phyloP scores from a whole-genome alignment of 2,888 invertebrate genomes.

The Pyrochroa serraticornis region DNA sequence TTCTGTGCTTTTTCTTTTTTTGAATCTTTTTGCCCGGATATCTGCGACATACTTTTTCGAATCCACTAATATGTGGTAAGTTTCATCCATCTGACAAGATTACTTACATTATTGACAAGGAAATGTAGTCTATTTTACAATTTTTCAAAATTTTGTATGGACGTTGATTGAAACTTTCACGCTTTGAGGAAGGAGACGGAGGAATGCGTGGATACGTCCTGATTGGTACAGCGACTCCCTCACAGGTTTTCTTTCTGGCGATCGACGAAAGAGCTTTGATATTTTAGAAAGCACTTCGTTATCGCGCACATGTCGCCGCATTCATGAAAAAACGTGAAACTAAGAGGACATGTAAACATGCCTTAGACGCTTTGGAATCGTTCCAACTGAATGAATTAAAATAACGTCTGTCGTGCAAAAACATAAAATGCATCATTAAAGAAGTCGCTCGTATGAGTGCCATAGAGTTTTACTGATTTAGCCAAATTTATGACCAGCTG shows the following conservation, averaged over 20 bases:
- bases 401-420: conserved; percentile 60
- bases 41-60: too few species aligned
- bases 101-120: too few species aligned
- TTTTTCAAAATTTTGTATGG: too few species aligned
- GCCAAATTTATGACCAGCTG: conserved; percentile 52
- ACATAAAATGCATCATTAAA: conserved; percentile 60
- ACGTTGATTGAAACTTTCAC: too few species aligned
- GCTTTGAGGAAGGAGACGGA: too few species aligned
- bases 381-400: conserved; percentile 58
- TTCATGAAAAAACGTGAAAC: conserved; percentile 30
- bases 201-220: too few species aligned
- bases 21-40: too few species aligned
- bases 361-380: conserved; percentile 48
- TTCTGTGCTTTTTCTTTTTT: too few species aligned
- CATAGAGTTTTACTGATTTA: conserved; percentile 56
- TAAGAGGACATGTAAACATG: conserved; percentile 47
- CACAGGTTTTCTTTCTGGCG: neutral
- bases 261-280: conserved; percentile 17
- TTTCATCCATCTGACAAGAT: too few species aligned
- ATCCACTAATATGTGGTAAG: too few species aligned
- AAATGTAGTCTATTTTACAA: too few species aligned
- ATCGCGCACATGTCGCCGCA: conserved; percentile 44
- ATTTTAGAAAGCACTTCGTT: conserved; percentile 39
- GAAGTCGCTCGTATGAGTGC: conserved; percentile 57
- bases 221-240: too few species aligned